Base-by-base conservation (phyloP, 2,888 invertebrate genomes). In the Lasioglossum morio region DNA sequence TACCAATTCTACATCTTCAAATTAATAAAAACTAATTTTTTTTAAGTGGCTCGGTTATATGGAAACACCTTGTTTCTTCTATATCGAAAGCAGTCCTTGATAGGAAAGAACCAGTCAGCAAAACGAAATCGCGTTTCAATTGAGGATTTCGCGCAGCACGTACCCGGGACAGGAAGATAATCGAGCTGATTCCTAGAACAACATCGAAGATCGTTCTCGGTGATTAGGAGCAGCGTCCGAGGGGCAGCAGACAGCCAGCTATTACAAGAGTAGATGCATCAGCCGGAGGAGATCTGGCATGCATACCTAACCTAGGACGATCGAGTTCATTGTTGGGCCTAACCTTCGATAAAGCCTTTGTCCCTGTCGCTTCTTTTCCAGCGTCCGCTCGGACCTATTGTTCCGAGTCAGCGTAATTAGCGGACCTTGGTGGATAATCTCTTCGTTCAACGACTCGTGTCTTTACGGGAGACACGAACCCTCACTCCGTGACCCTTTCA, bases 341-440 rank as follows among this genome's bases (percentile, higher is more conserved):
- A 85, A 85, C 85, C 84, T 85, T 88, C 87, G 88, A 91, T 85
- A 87, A 69, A 82, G 81, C 82, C 90, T 90, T 89, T 85, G 91
- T 87, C 86, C 84, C 70, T 89, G 88, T 85, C 88, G 66, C 60
- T 72, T 70, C 60, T 81, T 82, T 60, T 79, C n/a, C 66, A 60
- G 43, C 89, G 74, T 69, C 72, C 84, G 76, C 72, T 78, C 82
- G 74, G 43, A 63, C 81, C 85, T 85, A 90, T 90, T 90, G 90
- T 88, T 90, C 90, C 78, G 75, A 88, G 78, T 76, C 85, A 34
- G 73, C 77, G 82, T 87, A 90, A 90, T 91, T 90, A 90, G 90
- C 76, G 76, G 86, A 82, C 90, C 90, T 90, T 91, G 90, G 77
- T 73, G 87, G 74, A 82, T 86, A 87, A 85, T 90, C 82, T 89